Conservation (phyloP, 2,888 invertebrate genomes). For the Drosophila borealis region DNA sequence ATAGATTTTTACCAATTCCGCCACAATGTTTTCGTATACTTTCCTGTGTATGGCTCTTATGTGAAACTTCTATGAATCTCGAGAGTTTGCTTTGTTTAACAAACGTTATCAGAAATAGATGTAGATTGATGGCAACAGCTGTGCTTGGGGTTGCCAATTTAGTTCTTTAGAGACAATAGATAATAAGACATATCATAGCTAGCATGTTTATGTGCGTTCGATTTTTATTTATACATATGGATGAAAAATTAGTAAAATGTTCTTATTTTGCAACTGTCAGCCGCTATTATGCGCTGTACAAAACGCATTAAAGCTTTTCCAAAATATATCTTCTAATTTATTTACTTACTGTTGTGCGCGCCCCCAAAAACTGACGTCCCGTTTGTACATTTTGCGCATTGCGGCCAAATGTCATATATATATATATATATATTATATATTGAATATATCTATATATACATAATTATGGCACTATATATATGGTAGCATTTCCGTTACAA, state of each 20-base stretch:
- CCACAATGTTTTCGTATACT: background rate
- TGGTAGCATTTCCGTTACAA: constrained; percentile 64
- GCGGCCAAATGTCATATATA: constrained; percentile 44
- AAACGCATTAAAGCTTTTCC: constrained; percentile 9
- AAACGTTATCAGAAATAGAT: constrained; percentile 8
- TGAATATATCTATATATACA: constrained; percentile 10
- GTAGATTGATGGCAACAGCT: constrained; percentile 37
- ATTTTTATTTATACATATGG: background rate
- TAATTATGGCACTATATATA: constrained; percentile 11
- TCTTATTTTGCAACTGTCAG: constrained; percentile 6
- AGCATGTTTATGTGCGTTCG: background rate
- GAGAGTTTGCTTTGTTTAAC: constrained; percentile 1
- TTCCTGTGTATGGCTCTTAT: background rate
- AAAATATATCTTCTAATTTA: constrained; percentile 23
- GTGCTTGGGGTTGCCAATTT: constrained; percentile 3
- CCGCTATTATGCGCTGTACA: constrained; percentile 7
- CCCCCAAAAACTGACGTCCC: constrained; percentile 41
- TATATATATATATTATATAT: constrained; percentile 14
- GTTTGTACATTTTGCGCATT: constrained; percentile 66
- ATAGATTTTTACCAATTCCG: background rate
- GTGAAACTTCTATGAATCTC: background rate
- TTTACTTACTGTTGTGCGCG: constrained; percentile 31
- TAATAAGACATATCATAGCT: background rate
- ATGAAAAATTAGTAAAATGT: background rate
- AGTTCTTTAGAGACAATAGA: background rate